These are phyloP conservation scores for Drosophila merina DNA, from an alignment of 2,888 invertebrate species.

Conservation along the genomic window DNA sequence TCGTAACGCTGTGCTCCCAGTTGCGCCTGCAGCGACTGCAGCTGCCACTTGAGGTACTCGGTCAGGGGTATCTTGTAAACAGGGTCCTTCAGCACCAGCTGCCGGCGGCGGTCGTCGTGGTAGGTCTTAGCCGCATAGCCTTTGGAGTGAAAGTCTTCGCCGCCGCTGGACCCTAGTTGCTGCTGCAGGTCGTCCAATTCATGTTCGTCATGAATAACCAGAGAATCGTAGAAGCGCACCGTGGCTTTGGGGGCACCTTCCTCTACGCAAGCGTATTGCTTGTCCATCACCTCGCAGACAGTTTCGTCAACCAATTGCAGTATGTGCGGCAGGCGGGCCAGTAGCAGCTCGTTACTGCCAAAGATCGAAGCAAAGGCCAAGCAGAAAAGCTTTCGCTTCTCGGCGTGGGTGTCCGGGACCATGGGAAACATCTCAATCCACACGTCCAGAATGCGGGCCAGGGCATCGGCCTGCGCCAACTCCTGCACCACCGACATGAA, in stretches of 20 bases:
- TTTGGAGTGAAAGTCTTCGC: conserved; percentile 85
- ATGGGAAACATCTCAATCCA: conserved; percentile 92
- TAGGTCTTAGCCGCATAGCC: conserved; percentile 89
- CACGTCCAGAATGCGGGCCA: conserved; percentile 89
- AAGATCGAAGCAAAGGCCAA: conserved; percentile 88
- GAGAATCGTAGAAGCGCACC: conserved; percentile 82
- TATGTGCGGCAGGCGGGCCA: conserved; percentile 90
- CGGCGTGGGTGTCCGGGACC: conserved; percentile 88
- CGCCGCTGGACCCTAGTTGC: conserved; percentile 66
- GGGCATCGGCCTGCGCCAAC: conserved; percentile 87
- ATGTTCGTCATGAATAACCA: conserved; percentile 84
- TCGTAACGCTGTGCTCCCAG: conserved; percentile 91
- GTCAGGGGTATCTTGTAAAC: conserved; percentile 91
- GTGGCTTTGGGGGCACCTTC: conserved; percentile 59
- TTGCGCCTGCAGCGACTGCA: conserved; percentile 88
- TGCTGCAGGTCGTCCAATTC: conserved; percentile 81
- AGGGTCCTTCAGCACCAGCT: conserved; percentile 89
- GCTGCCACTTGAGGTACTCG: conserved; percentile 89
- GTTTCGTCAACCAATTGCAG: conserved; percentile 90
- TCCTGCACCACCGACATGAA: conserved; percentile 86
- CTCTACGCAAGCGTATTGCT: conserved; percentile 84
- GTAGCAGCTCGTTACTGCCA: conserved; percentile 88
- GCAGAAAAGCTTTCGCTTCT: conserved; percentile 92
- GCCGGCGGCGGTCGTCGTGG: conserved; percentile 89
- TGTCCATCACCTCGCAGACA: conserved; percentile 91